Evolutionary conservation across 1,140 invertebrate genomes (phyloP), one percentile per base, ranked within the genome.

Genomic region (Cyphomyrmex costatus): DNA sequence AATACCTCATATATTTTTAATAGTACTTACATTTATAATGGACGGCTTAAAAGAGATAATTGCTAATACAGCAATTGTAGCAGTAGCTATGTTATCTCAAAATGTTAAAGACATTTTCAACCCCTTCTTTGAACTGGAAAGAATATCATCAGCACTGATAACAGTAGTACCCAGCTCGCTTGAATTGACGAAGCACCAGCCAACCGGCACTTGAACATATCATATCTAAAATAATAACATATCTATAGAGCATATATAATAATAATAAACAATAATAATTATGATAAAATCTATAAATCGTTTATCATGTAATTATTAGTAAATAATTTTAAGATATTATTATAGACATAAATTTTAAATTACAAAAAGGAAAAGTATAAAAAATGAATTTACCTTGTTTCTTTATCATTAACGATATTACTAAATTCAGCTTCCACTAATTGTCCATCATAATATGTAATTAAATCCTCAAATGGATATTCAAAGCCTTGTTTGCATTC

Each of bases 401-500:
- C 95, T 90, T 97, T 97, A 89, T 98, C 96, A 21, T 96, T 95
- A 2, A 98, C 96, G 70, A 99, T 96, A 94, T 98, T 99, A 89
- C 96, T 96, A 95, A 99, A 99, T 95, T 99, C 99, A 1, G 98
- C 98, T 95, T 99, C 99, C 51, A 99, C 97, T 24, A 99, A 96
- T 95, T 99, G 99, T 0, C 99, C 99, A 95, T 99, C 99, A 93
- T 98, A 99, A 94, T 99, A 99, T 4, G 98, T 99, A 91, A 98
- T 99, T 5, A 96, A 95, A 95, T 99, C 98, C 95, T 99, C 98
- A 93, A 98, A 99, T 0, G 99, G 98, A 96, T 99, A 99, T 93
- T 99, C 99, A 93, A 97, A 99, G 33, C 99, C 99, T 95, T 99
- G 99, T 74, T 98, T 97, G 93, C 99, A 99, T 94, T 99, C 98